Conservation (phyloP, 2,888 invertebrate genomes). For the Galeruca laticollis region DNA sequence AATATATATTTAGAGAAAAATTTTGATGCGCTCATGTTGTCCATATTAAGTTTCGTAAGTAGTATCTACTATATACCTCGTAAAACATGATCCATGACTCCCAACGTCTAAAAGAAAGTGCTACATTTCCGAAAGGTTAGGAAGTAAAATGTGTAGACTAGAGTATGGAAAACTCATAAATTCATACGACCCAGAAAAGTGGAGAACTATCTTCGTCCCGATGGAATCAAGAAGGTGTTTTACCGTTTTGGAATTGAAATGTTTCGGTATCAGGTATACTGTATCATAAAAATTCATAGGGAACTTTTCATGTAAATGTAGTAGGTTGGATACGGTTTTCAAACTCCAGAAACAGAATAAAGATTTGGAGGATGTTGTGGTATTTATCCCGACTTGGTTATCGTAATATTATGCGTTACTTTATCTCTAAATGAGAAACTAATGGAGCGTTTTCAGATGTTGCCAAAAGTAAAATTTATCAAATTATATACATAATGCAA, state of each 20-base stretch:
- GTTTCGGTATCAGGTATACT: constrained; percentile 52
- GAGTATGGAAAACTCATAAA: constrained; percentile 46
- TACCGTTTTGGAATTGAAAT: constrained; percentile 53
- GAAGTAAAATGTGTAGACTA: constrained; percentile 30
- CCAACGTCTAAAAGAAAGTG: constrained; percentile 25
- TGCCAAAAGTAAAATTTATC: no score
- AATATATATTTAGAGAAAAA: background rate
- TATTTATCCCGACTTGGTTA: background rate
- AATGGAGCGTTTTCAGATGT: no score
- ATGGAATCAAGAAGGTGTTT: constrained; percentile 58
- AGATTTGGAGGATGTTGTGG: background rate
- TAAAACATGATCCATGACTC: constrained; percentile 30
- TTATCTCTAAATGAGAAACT: no score
- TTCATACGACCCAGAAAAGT: constrained; percentile 50
- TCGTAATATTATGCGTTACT: background rate
- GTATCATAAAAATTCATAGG: constrained; percentile 30
- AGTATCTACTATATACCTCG: constrained; percentile 9
- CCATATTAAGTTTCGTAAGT: background rate
- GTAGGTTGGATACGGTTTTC: background rate
- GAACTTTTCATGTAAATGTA: constrained; percentile 3
- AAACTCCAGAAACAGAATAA: background rate
- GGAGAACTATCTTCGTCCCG: constrained; percentile 51
- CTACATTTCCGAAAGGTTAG: constrained; percentile 32
- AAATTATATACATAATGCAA: no score
- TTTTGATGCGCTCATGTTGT: background rate